A percentile compares a stretch with the other conserved stretches of the same genome.
Evolutionary conservation across 2,888 invertebrate species (phyloP).

Genomic region (Sinhomidia bicolor): DNA sequence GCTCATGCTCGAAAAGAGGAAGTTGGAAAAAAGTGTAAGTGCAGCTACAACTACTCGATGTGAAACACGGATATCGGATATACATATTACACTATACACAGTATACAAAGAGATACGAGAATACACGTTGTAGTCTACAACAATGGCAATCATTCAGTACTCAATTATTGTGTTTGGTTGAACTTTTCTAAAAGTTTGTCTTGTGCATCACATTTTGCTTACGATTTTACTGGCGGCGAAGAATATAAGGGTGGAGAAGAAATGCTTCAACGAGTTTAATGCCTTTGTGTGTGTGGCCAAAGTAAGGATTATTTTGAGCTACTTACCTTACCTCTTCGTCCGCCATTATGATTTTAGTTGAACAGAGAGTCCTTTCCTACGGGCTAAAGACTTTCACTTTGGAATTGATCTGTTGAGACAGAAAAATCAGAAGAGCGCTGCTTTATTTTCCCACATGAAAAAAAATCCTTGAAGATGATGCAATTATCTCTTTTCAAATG

Average conservation of each 20-base stretch:
- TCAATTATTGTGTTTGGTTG: not conserved
- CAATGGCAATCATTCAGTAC: conserved; percentile 18
- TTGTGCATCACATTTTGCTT: not conserved
- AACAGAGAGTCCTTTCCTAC: conserved; percentile 68
- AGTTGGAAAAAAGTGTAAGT: conserved; percentile 18
- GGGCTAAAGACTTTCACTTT: conserved; percentile 71
- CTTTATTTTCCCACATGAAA: conserved; percentile 35
- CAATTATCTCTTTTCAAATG: not conserved
- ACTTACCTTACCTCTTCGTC: conserved; percentile 97
- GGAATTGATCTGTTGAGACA: conserved; percentile 76
- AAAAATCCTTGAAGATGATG: not conserved
- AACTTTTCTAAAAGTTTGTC: not conserved
- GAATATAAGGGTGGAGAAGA: not conserved
- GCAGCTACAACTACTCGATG: not conserved
- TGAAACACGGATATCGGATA: not conserved
- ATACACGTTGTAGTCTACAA: not conserved
- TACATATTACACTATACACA: not conserved
- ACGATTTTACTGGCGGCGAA: not conserved
- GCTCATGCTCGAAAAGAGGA: conserved; percentile 21
- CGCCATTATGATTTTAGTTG: conserved; percentile 87
- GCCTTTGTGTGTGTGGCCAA: not conserved
- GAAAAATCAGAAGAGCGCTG: conserved; percentile 31
- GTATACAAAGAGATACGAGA: not conserved
- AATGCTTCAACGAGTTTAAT: not conserved
- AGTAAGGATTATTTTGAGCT: conserved; percentile 78